Evolutionary conservation across 2,888 invertebrate species (phyloP).

Genomic region (Cylindroiulus punctatus): DNA sequence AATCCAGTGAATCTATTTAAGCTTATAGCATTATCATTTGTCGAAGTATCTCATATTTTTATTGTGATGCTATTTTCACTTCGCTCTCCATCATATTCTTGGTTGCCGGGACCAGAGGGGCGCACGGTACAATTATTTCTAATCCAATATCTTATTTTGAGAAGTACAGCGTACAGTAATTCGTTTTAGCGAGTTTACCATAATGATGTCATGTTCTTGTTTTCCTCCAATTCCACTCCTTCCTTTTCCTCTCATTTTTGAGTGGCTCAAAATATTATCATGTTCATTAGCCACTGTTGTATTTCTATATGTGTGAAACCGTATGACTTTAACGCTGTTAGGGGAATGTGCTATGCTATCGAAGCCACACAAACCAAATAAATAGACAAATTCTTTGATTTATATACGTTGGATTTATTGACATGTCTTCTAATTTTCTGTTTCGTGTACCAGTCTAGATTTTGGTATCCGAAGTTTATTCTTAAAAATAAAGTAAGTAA

Average conservation of each 20-base stretch:
- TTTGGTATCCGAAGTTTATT: not conserved
- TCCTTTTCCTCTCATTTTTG: not conserved
- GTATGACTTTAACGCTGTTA: constrained; percentile 31
- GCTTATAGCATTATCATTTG: constrained; percentile 8
- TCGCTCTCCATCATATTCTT: constrained; percentile 22
- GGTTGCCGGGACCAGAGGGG: constrained; percentile 40
- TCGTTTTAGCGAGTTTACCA: not conserved
- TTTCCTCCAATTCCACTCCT: not conserved
- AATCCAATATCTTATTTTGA: not conserved
- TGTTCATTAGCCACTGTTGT: constrained; percentile 31
- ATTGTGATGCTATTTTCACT: constrained; percentile 1
- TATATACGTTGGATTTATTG: not conserved
- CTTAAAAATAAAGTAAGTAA: not conserved
- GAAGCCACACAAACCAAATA: constrained; percentile 36
- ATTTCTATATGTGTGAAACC: constrained; percentile 33
- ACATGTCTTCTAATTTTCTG: not conserved
- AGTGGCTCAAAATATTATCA: constrained; percentile 21
- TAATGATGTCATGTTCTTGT: constrained; percentile 1
- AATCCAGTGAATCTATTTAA: constrained; percentile 13
- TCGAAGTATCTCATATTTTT: constrained; percentile 5
- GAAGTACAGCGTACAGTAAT: not conserved
- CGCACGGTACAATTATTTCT: constrained; percentile 20
- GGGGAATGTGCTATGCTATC: constrained; percentile 6
- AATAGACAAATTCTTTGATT: constrained; percentile 1
- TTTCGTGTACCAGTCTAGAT: not conserved